A percentile compares a stretch with the other conserved stretches of the same genome.
Conservation (phyloP, 2,888 invertebrate genomes). For the Nudaria mundana region DNA sequence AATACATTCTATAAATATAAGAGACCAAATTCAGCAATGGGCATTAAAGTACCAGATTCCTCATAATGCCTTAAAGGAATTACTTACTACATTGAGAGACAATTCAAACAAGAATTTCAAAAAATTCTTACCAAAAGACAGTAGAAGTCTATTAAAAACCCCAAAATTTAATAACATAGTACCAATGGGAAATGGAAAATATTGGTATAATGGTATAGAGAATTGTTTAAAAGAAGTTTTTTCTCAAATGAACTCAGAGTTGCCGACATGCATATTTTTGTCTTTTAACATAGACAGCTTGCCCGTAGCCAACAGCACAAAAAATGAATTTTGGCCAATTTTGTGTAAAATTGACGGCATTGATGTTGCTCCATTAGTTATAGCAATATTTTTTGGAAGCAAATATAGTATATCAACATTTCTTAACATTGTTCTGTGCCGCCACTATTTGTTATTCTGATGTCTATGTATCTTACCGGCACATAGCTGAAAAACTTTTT, state of each 20-base stretch:
- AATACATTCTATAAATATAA: background rate
- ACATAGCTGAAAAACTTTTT: background rate
- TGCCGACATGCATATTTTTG: too few species aligned
- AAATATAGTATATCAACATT: background rate
- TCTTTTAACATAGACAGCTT: background rate
- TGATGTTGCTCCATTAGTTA: background rate
- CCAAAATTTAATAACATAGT: too few species aligned
- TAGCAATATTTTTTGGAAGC: background rate
- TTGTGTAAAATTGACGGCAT: too few species aligned
- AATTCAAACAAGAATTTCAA: background rate
- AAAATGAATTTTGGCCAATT: background rate
- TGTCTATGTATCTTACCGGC: background rate
- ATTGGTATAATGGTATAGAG: background rate
- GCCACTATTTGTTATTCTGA: background rate
- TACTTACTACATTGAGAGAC: background rate
- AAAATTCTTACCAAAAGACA: background rate
- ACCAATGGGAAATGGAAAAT: too few species aligned
- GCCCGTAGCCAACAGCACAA: background rate
- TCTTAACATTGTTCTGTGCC: background rate
- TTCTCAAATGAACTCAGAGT: too few species aligned
- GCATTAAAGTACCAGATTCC: background rate
- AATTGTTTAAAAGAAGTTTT: background rate
- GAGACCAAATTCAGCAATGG: constrained; percentile 1
- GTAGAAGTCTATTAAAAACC: too few species aligned
- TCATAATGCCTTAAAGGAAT: background rate